Conservation (phyloP, 1,140 invertebrate species). For the Trichomalopsis sarcophagae region DNA sequence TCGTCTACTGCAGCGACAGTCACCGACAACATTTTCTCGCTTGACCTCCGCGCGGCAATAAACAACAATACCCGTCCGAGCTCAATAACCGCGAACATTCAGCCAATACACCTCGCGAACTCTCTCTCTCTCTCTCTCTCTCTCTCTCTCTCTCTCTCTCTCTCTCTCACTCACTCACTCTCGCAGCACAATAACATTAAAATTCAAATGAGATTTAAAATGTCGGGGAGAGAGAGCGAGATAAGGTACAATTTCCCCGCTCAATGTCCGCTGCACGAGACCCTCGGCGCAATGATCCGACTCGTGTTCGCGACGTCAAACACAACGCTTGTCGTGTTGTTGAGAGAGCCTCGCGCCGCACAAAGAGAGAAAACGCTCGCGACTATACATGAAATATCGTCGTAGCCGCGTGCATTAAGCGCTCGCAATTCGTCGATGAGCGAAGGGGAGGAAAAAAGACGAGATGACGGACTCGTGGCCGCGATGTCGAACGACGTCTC, state of each 20-base stretch:
- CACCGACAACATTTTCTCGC: neutral
- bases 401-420: constrained; percentile 56
- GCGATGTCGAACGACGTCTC: neutral
- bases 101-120: too few species aligned
- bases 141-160: too few species aligned
- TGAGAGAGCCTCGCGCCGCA: neutral
- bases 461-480: neutral
- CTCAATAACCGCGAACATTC: too few species aligned
- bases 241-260: neutral
- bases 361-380: constrained; percentile 22
- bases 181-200: constrained; percentile 36
- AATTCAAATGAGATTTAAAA: constrained; percentile 49
- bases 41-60: neutral
- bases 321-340: neutral
- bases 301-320: constrained; percentile 30
- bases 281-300: constrained; percentile 14
- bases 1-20: too few species aligned
- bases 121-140: too few species aligned
- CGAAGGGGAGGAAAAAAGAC: neutral
- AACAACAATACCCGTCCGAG: neutral
- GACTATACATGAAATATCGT: constrained; percentile 64
- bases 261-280: neutral
- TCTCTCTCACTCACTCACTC: too few species aligned
- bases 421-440: constrained; percentile 63
- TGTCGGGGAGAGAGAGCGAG: neutral